These are phyloP conservation scores for Augiades crinisus DNA, from an alignment of 2,888 invertebrate species.

Conservation along the genomic window DNA sequence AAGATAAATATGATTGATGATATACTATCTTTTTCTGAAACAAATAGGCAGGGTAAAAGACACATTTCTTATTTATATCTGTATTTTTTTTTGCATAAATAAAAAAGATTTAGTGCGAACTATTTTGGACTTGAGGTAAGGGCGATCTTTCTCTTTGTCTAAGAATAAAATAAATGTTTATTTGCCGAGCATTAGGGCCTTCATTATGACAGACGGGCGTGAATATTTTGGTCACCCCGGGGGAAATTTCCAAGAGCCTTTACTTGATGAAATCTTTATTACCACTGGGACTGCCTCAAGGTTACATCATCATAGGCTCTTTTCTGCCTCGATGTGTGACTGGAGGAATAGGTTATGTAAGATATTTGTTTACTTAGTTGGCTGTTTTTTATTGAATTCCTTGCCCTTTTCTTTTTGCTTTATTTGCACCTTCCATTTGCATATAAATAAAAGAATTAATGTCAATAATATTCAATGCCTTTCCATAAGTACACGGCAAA, in stretches of 20 bases:
- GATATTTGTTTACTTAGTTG: conserved; percentile 1
- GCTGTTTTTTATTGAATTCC: background rate
- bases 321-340: background rate
- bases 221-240: conserved; percentile 9
- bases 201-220: background rate
- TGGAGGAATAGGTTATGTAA: conserved; percentile 4
- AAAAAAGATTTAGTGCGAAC: too few relatives aligned
- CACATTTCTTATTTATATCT: too few relatives aligned
- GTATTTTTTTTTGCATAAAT: too few relatives aligned
- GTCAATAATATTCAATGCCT: background rate
- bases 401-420: background rate
- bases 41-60: too few relatives aligned
- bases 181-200: background rate
- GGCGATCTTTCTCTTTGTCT: too few relatives aligned
- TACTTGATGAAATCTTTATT: conserved; percentile 20
- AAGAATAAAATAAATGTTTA: too few relatives aligned
- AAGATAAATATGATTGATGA: too few relatives aligned
- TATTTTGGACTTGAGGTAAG: too few relatives aligned
- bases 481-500: too few relatives aligned
- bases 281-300: conserved; percentile 12
- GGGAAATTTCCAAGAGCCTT: conserved; percentile 21
- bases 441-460: background rate
- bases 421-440: too few relatives aligned
- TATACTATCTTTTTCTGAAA: too few relatives aligned
- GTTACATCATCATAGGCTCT: background rate